Base-by-base conservation (phyloP, 2,888 invertebrate species). In the Exocentrus adspersus region DNA sequence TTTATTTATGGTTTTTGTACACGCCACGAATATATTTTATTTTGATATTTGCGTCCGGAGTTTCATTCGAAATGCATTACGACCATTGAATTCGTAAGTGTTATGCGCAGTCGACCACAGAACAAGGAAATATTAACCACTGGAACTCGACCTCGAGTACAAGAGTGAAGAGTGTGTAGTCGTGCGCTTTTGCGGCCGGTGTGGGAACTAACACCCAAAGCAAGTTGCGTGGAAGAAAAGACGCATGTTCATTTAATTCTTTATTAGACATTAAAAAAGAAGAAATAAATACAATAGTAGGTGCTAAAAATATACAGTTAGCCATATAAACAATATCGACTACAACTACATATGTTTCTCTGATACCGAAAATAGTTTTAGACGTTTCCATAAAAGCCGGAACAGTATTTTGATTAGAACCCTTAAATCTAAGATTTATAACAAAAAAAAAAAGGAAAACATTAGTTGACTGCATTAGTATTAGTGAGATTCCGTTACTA, bases 251-350 rank as follows among this genome's bases (percentile, higher is more conserved):
- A 24, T 51, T 54, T 43, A 51, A 65, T 16, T 62, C 63, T 74
- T 73, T 73, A 72, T 73, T 74, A 71, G 72, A 74, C 70, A 74
- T 73, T 70, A 72, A 72, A 41, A 74, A 71, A 72, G 73, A 72
- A 69, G 58, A 68, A 75, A 73, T 72, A 72, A 71, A 73, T 75
- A 75, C 71, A 73, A 67, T 65, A 70, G 67, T 70, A 72, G 69
- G 70, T 72, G 70, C 69, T 72, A 71, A 72, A 70, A 71, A 66
- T 67, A 64, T 69, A 72, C 61, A 69, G 71, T 74, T 73, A 74
- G 72, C 70, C 69, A 64, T 64, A 67, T 64, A 68, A 68, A 68
- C 52, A 56, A 62, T 54, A 64, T 59, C 61, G 62, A 57, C 52
- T 65, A 58, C 52, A 57, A 60, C 62, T 65, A 65, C 62, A 65